Conservation (phyloP, 2,888 invertebrate genomes). For the Chalcosyrphus nemorum region DNA sequence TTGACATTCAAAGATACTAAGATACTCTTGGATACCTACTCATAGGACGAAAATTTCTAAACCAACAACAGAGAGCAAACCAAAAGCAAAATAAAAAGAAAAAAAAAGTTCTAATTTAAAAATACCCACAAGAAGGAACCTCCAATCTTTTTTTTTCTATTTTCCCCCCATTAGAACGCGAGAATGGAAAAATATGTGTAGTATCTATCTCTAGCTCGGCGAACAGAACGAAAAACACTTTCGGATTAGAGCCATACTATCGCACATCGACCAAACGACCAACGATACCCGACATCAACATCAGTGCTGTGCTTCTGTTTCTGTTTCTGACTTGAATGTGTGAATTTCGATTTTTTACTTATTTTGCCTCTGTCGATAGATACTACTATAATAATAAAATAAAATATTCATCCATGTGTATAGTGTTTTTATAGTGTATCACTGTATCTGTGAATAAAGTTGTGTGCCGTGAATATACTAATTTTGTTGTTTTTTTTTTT, state of each 20-base stretch:
- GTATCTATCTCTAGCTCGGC: slow-evolving; percentile 49
- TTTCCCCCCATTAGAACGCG: slow-evolving; percentile 53
- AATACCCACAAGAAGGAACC: slow-evolving; percentile 70
- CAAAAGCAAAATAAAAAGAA: slow-evolving; percentile 30
- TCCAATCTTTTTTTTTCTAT: slow-evolving; percentile 47
- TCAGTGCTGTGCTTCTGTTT: not conserved
- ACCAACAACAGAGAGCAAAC: slow-evolving; percentile 11
- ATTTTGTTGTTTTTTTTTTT: slow-evolving; percentile 30
- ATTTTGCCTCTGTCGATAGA: no score
- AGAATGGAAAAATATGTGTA: slow-evolving; percentile 55
- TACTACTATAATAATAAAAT: slow-evolving; percentile 36
- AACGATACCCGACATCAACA: slow-evolving; percentile 20
- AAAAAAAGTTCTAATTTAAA: slow-evolving; percentile 71
- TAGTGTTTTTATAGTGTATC: slow-evolving; percentile 8
- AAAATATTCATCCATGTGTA: slow-evolving; percentile 30
- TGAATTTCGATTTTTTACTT: slow-evolving; percentile 55
- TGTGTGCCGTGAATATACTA: slow-evolving; percentile 42
- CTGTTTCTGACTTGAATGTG: slow-evolving; percentile 40
- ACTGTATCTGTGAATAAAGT: slow-evolving; percentile 48
- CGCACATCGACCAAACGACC: slow-evolving; percentile 20
- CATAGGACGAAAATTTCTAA: slow-evolving; percentile 18
- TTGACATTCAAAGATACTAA: slow-evolving; percentile 67
- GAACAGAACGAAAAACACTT: slow-evolving; percentile 36
- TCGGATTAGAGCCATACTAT: slow-evolving; percentile 64
- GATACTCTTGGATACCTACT: slow-evolving; percentile 20